Base-by-base conservation (phyloP, 2,888 invertebrate species). In the Oxycera nigricornis region DNA sequence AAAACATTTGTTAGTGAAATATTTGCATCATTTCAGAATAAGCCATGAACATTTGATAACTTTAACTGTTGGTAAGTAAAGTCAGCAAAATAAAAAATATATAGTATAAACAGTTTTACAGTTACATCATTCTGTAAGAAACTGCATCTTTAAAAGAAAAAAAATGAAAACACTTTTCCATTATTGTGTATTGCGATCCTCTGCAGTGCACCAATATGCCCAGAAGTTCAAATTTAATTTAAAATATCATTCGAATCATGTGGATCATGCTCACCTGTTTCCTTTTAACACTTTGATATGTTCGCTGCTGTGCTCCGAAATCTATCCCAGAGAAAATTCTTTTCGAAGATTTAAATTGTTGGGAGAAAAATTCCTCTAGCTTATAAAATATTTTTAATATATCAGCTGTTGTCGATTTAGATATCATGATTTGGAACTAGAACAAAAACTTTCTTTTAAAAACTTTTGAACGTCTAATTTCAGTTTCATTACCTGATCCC, bases 351-450 rank as follows among this genome's bases (percentile, higher is more conserved):
- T 96, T 96, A 83, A 98, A 96, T 87, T 98, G 98, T 84, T 97
- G 97, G 77, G 95, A 93, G 87, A 99, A 98, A 88, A 99, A 99
- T 86, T 98, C 97, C 80, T 97, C 96, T 39, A 99, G 88, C 82
- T 98, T 98, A 78, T 94, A 92, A 83, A 94, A 96, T 94, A 99
- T 98, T 87, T 98, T 98, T 65, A 97, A 87, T 75, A 99, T 88
- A 87, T 99, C 98, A 0, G 96, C 96, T 0, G 98, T 97, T 1
- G 98, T 99, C 65, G 96, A 96, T 84, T 96, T 94, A 3, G 95
- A 96, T 83, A 99, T 97, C 89, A 99, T 93, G 80, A 98, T 90
- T 87, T 99, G 98, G 55, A 98, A 88, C 83, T 88, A 14, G 52
- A 76, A 76, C 9, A 62, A 14, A 46, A 46, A 7, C 3, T 46